A percentile compares a stretch with the other conserved stretches of the same genome.
phyloP scores from a whole-genome alignment of 2,797 vertebrate species.

The Capromys pilorides region DNA sequence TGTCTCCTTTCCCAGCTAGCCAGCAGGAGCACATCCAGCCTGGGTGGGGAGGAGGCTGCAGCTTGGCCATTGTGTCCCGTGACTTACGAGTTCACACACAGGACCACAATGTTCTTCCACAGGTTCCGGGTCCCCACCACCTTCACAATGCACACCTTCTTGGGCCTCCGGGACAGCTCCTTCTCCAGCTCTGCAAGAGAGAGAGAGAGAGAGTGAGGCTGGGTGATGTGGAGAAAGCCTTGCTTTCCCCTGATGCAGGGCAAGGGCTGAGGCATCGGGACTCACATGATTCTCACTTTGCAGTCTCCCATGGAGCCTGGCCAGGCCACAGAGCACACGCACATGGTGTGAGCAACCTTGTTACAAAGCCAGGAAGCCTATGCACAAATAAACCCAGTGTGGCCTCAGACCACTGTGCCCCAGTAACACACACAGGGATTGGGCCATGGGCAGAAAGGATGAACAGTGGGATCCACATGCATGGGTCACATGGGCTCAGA shows the following conservation, averaged over 20 bases:
- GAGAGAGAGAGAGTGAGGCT: conserved; percentile 48
- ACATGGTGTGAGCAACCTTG: rapidly evolving
- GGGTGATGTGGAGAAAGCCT: not conserved
- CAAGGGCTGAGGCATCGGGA: not conserved
- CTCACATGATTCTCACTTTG: not conserved
- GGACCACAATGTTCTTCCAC: conserved; percentile 99
- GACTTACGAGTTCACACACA: conserved; percentile 99
- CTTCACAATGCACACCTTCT: conserved; percentile 96
- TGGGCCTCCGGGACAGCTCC: conserved; percentile 91
- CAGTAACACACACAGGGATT: not conserved
- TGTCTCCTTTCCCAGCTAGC: not conserved
- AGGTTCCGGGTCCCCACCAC: conserved; percentile 96
- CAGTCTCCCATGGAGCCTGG: not conserved
- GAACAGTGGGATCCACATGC: rapidly evolving
- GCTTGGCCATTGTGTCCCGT: rapidly evolving
- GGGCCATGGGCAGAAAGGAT: not conserved
- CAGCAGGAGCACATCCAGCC: not conserved
- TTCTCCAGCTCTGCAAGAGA: conserved; percentile 92
- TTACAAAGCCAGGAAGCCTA: not conserved
- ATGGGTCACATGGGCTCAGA: not conserved
- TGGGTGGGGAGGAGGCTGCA: not conserved
- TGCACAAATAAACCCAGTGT: rapidly evolving
- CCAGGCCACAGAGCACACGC: not conserved
- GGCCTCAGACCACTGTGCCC: not conserved
- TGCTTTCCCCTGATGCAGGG: not conserved